Percentiles rank a stretch among this genome's conserved stretches.
These are phyloP conservation scores for Aptenodytes forsteri DNA, from an alignment of 2,113 vertebrate genomes.

Conservation along the genomic window DNA sequence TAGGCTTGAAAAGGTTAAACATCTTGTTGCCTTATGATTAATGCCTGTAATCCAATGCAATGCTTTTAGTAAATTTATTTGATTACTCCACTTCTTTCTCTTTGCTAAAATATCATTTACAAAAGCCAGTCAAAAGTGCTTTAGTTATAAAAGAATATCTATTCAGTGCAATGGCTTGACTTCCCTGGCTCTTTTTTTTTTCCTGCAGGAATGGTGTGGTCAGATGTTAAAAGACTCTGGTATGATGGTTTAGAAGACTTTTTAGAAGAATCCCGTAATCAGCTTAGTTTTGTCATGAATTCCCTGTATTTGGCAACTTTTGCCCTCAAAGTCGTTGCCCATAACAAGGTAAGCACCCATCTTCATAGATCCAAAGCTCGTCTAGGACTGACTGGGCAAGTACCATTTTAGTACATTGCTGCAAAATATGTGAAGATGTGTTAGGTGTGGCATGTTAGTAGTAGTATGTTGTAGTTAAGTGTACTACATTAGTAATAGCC, in stretches of 20 bases:
- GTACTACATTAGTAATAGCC: background rate
- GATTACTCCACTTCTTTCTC: background rate
- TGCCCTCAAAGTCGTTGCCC: constrained; percentile 94
- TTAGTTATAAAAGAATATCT: background rate
- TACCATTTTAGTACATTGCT: background rate
- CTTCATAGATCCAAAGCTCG: background rate
- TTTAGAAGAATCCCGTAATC: constrained; percentile 95
- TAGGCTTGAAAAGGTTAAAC: background rate
- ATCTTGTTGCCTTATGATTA: background rate
- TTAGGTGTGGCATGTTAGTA: fast-evolving
- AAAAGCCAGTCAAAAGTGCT: background rate
- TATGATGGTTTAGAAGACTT: constrained; percentile 97
- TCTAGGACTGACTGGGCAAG: background rate
- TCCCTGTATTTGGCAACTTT: constrained; percentile 97
- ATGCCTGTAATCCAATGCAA: background rate
- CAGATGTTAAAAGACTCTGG: constrained; percentile 96
- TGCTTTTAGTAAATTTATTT: background rate
- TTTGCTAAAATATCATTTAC: background rate
- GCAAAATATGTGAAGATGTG: background rate
- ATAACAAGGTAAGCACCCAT: constrained; percentile 87
- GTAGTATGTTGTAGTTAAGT: background rate
- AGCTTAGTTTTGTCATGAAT: constrained; percentile 99
- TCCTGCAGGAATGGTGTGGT: constrained; percentile 95
- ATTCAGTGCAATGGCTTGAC: background rate
- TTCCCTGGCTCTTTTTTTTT: background rate